Base-by-base conservation (phyloP, 2,888 invertebrate genomes). In the Eupithecia exiguata region DNA sequence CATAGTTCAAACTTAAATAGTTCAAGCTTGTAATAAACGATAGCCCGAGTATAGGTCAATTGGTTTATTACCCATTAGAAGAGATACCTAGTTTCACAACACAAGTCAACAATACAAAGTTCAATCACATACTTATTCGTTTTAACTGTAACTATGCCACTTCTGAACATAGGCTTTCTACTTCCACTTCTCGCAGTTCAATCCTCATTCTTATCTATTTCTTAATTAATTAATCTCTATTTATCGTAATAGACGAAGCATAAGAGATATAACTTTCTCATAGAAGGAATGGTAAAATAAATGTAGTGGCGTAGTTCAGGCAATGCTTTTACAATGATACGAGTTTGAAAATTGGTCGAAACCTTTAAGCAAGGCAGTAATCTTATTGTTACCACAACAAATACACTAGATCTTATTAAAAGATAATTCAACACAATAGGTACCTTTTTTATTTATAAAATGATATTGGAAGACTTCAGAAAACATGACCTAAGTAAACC, bases 41-140 rank as follows among this genome's bases (percentile, higher is more conserved):
- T 76, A 76, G 74, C 74, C 74, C n/a, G 38, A 36, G n/a, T n/a
- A 38, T 36, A 69, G 80, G 74, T 82, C 80, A 82, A 80, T 81
- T 81, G 79, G 82, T 83, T 74, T 75, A 77, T 77, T 68, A 72
- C 70, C 71, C 72, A 70, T 40, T 69, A 36, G 21, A 77, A 79
- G 68, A 68, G 40, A 49, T 68, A 25, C 10, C 12, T 43, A 70
- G 62, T 62, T 62, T 62, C 35, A 35, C 61, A 61, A 61, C 61
- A 49, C 21, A 53, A 21, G 21, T 53, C 49, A 58, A 53, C 53
- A 61, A 62, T 63, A 68, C 68, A 71, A 74, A 74, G 74, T 74
- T 63, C 70, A 69, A 35, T 69, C 35, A 62, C 30, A 35, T 18
- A 35, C 62, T 16, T 62, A 46, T n/a, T 46, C 18, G n/a, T 53